Evolutionary conservation across 2,888 invertebrate genomes (phyloP).

Genomic region (Sesamia inferens): DNA sequence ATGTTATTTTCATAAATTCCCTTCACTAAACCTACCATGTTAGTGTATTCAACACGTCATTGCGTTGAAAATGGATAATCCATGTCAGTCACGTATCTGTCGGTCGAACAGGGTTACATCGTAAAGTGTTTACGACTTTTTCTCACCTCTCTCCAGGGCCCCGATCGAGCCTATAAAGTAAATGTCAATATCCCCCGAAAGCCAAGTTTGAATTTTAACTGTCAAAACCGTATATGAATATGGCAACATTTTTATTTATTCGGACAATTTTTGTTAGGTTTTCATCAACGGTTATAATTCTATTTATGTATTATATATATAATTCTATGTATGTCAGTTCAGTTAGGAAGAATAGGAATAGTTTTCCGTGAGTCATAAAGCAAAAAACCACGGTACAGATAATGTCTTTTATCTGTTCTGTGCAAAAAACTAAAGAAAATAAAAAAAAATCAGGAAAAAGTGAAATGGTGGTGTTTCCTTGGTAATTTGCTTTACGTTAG

Average conservation of each 20-base stretch:
- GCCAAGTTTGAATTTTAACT: conserved; percentile 65
- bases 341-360: too few relatives aligned
- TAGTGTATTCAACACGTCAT: conserved; percentile 31
- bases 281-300: not conserved
- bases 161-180: conserved; percentile 68
- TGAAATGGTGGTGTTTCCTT: too few relatives aligned
- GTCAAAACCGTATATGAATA: conserved; percentile 25
- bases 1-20: conserved; percentile 7
- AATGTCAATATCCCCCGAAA: conserved; percentile 70
- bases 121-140: conserved; percentile 73
- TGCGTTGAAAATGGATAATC: conserved; percentile 29
- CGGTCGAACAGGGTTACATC: conserved; percentile 68
- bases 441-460: too few relatives aligned
- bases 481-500: too few relatives aligned
- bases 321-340: too few relatives aligned
- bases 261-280: not conserved
- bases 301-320: too few relatives aligned
- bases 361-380: too few relatives aligned
- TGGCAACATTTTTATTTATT: conserved; percentile 18
- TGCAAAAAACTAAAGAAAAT: too few relatives aligned
- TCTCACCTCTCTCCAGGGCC: conserved; percentile 66
- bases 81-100: conserved; percentile 64
- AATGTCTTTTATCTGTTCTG: too few relatives aligned
- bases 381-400: too few relatives aligned
- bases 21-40: conserved; percentile 2